phyloP scores from a whole-genome alignment of 53 echinoderm and acorn worm genomes.

The Crossaster papposus region DNA sequence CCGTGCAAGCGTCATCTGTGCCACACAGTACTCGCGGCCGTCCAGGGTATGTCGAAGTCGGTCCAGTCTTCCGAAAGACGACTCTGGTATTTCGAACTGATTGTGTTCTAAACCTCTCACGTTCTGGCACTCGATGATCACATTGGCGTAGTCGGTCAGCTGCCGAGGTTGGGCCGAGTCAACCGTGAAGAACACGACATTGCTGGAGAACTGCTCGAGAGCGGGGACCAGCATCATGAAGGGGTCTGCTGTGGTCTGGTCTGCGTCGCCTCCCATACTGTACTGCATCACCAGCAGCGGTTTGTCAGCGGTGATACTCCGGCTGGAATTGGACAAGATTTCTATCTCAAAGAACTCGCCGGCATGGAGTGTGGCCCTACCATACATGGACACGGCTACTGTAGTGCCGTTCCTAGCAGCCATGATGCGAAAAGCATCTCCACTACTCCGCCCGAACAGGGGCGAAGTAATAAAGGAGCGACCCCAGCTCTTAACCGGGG shows the following conservation, averaged over 20 bases:
- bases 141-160: slow-evolving; percentile 77
- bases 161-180: slow-evolving; percentile 51
- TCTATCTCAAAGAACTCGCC: slow-evolving; percentile 79
- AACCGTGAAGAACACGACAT: slow-evolving; percentile 71
- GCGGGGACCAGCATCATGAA: slow-evolving; percentile 96
- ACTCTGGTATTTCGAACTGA: slow-evolving; percentile 74
- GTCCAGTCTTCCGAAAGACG: slow-evolving; percentile 60
- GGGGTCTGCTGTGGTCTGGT: slow-evolving; percentile 80
- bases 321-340: slow-evolving; percentile 68
- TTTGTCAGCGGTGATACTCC: slow-evolving; percentile 68
- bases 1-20: slow-evolving; percentile 70
- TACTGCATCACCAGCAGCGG: slow-evolving; percentile 90
- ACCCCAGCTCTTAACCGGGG: slow-evolving; percentile 89
- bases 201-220: slow-evolving; percentile 76
- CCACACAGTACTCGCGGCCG: slow-evolving; percentile 70
- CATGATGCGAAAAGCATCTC: slow-evolving; percentile 88
- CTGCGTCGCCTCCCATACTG: slow-evolving; percentile 81
- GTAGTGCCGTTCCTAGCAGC: slow-evolving; percentile 73
- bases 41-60: slow-evolving; percentile 64
- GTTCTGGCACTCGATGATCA: slow-evolving; percentile 78
- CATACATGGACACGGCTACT: slow-evolving; percentile 46
- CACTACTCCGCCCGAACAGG: slow-evolving; percentile 67
- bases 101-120: slow-evolving; percentile 77
- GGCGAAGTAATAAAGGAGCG: slow-evolving; percentile 84
- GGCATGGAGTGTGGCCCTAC: slow-evolving; percentile 60